A percentile compares a stretch with the other conserved stretches of the same genome.
phyloP scores from a whole-genome alignment of 2,888 invertebrate genomes.

The Sminthurides aquaticus region DNA sequence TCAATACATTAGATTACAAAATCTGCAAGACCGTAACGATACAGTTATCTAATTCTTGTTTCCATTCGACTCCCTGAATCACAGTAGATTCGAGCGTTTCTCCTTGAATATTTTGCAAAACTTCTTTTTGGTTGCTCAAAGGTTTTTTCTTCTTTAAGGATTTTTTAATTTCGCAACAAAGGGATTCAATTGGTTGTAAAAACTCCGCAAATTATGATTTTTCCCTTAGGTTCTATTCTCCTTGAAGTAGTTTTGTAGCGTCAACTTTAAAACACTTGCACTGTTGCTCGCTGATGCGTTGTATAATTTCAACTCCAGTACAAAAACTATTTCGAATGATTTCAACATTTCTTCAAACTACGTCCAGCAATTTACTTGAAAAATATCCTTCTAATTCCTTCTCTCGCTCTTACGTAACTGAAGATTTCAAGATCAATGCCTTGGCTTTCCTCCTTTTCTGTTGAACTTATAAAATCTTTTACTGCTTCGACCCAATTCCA shows the following conservation, averaged over 20 bases:
- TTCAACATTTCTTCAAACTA: neutral
- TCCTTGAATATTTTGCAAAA: neutral
- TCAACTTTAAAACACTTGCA: too few species aligned
- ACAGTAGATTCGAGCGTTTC: neutral
- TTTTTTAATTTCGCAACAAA: neutral
- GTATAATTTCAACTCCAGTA: too few species aligned
- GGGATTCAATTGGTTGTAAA: too few species aligned
- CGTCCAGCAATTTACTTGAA: neutral
- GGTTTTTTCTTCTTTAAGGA: neutral
- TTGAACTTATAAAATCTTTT: neutral
- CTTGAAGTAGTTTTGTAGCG: too few species aligned
- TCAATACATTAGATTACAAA: neutral
- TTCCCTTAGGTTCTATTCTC: too few species aligned
- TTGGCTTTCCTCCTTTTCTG: neutral
- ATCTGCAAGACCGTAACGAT: neutral
- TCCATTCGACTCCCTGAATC: neutral
- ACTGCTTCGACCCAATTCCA: neutral
- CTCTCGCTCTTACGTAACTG: neutral
- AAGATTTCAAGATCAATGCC: neutral
- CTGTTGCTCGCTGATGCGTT: too few species aligned
- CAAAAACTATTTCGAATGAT: too few species aligned
- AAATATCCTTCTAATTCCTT: neutral
- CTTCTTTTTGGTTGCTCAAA: neutral
- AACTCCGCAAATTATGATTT: too few species aligned
- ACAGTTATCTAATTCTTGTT: neutral